These are phyloP conservation scores for Emydoidea blandingii DNA, from an alignment of 2,797 vertebrate species.

Conservation along the genomic window DNA sequence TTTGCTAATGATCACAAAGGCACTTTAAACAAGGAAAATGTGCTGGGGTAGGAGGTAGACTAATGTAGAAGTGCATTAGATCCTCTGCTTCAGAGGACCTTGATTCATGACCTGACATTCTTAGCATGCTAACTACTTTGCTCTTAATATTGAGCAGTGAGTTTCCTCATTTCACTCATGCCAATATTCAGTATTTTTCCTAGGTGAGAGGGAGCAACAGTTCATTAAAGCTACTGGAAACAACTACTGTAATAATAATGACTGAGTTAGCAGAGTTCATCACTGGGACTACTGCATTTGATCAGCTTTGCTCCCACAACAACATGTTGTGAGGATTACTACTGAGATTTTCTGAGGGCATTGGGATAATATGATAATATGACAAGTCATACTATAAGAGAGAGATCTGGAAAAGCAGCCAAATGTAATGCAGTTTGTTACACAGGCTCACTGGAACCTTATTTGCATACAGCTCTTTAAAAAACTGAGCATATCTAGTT, in stretches of 20 bases:
- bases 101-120: background rate
- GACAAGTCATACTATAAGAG: background rate
- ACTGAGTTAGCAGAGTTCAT: background rate
- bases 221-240: background rate
- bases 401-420: slow-evolving; percentile 21
- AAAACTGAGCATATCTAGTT: background rate
- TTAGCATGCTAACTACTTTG: background rate
- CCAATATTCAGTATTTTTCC: background rate
- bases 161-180: background rate
- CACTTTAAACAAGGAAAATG: background rate
- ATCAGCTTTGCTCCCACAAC: slow-evolving; percentile 23
- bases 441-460: background rate
- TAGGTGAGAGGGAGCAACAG: background rate
- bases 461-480: background rate
- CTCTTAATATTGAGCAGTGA: background rate
- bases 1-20: background rate
- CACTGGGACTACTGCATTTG: background rate
- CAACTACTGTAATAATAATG: background rate
- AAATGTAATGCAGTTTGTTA: background rate
- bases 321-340: background rate
- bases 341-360: background rate
- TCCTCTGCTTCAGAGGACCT: background rate
- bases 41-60: background rate
- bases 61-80: background rate
- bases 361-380: background rate